Conservation (phyloP, 2,888 invertebrate species). For the Sarcophaga caerulescens region DNA sequence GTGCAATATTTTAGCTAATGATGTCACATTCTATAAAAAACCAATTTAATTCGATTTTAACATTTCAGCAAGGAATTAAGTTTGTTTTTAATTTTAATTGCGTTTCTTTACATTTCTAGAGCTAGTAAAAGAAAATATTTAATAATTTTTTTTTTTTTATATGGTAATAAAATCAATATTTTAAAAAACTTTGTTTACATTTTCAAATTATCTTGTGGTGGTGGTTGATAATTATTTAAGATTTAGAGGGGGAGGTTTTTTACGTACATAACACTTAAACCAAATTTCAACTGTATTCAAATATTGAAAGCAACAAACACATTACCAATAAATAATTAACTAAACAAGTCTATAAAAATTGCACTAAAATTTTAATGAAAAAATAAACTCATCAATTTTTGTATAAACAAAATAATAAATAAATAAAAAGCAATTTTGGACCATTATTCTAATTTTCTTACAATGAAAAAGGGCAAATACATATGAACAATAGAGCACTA, state of each 20-base stretch:
- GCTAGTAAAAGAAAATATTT: too few species aligned
- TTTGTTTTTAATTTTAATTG: too few species aligned
- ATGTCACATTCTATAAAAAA: too few species aligned
- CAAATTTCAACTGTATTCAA: background rate
- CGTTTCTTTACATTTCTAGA: too few species aligned
- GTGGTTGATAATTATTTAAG: slow-evolving; percentile 17
- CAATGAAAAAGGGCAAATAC: too few species aligned
- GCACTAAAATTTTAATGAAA: background rate
- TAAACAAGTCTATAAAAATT: slow-evolving; percentile 1
- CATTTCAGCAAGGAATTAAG: too few species aligned
- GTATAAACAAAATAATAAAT: background rate
- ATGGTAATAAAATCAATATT: background rate
- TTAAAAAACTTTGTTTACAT: slow-evolving; percentile 9
- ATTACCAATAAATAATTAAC: background rate
- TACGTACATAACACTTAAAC: background rate
- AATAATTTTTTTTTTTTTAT: too few species aligned
- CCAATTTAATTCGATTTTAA: too few species aligned
- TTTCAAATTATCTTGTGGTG: background rate
- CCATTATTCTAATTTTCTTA: background rate
- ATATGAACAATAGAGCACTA: too few species aligned
- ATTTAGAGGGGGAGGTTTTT: background rate
- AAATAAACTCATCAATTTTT: background rate
- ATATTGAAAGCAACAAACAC: background rate
- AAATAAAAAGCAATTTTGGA: background rate
- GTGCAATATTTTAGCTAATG: too few species aligned